These are phyloP conservation scores for Dexiosoma caninum DNA, from an alignment of 2,888 invertebrate genomes.

Conservation along the genomic window DNA sequence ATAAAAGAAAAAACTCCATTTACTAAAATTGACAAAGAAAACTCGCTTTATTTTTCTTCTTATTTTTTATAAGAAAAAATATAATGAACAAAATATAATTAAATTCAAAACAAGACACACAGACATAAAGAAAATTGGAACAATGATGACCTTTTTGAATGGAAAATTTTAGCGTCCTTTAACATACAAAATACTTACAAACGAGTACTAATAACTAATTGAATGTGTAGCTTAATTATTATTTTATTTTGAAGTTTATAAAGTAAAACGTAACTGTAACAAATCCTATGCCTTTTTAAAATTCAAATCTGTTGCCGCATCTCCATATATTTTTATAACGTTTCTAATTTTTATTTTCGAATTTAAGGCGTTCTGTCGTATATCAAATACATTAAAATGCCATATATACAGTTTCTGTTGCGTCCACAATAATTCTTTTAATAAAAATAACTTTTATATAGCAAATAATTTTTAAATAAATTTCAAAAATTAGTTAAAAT, in stretches of 20 bases:
- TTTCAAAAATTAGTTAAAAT: no score
- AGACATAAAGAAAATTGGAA: constrained; percentile 39
- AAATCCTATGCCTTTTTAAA: background rate
- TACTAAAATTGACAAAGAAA: constrained; percentile 46
- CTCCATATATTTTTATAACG: background rate
- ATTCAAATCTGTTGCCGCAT: background rate
- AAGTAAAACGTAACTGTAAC: background rate
- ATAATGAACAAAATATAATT: constrained; percentile 2
- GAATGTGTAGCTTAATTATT: constrained; percentile 58
- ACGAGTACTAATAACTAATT: constrained; percentile 26
- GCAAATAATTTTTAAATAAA: no score
- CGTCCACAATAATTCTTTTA: background rate
- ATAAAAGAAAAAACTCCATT: constrained; percentile 18
- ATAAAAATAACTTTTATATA: background rate
- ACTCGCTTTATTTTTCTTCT: constrained; percentile 55
- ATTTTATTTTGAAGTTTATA: constrained; percentile 45
- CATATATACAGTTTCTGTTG: no score
- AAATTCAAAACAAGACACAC: constrained; percentile 17
- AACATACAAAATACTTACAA: constrained; percentile 38
- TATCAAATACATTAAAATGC: no score
- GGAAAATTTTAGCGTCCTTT: constrained; percentile 64
- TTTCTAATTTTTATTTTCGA: background rate
- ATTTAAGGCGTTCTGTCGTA: background rate
- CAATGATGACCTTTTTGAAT: constrained; percentile 62
- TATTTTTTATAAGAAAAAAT: constrained; percentile 29